Evolutionary conservation across 2,888 invertebrate genomes (phyloP).

Genomic region (Oscheius sp.): DNA sequence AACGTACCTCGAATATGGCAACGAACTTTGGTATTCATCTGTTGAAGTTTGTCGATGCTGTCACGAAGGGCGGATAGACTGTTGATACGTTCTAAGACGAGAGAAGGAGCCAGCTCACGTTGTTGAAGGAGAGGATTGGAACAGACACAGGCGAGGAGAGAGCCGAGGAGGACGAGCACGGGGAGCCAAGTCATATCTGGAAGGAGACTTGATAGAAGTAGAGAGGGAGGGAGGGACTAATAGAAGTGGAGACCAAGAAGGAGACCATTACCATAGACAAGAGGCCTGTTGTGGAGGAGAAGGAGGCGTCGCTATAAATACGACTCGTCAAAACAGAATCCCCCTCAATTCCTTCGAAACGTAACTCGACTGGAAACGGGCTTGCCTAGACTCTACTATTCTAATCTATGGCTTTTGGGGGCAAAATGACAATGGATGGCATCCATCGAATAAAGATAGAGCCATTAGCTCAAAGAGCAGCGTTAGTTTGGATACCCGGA

Average conservation of each 20-base stretch:
- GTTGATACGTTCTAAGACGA: constrained; percentile 37
- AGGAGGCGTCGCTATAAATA: too few relatives aligned
- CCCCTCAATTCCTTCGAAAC: too few relatives aligned
- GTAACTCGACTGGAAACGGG: too few relatives aligned
- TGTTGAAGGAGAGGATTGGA: constrained; percentile 32
- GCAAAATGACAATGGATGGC: too few relatives aligned
- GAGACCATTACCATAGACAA: neutral
- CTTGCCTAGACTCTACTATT: too few relatives aligned
- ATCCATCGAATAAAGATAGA: too few relatives aligned
- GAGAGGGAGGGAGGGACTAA: neutral
- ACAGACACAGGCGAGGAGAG: constrained; percentile 24
- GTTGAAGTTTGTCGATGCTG: constrained; percentile 37
- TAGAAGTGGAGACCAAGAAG: neutral
- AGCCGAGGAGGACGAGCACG: constrained; percentile 24
- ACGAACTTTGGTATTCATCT: constrained; percentile 36
- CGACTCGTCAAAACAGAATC: too few relatives aligned
- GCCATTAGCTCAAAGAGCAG: too few relatives aligned
- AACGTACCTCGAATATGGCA: constrained; percentile 37
- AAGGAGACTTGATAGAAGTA: neutral
- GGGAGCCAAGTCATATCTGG: constrained; percentile 40
- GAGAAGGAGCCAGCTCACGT: constrained; percentile 37
- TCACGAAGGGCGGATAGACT: constrained; percentile 17
- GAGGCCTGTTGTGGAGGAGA: too few relatives aligned
- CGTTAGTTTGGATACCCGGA: too few relatives aligned
- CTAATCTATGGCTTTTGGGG: too few relatives aligned